A percentile compares a stretch with the other conserved stretches of the same genome.
Evolutionary conservation across 2,113 vertebrate genomes (phyloP).

Genomic region (Donacobius atricapilla): DNA sequence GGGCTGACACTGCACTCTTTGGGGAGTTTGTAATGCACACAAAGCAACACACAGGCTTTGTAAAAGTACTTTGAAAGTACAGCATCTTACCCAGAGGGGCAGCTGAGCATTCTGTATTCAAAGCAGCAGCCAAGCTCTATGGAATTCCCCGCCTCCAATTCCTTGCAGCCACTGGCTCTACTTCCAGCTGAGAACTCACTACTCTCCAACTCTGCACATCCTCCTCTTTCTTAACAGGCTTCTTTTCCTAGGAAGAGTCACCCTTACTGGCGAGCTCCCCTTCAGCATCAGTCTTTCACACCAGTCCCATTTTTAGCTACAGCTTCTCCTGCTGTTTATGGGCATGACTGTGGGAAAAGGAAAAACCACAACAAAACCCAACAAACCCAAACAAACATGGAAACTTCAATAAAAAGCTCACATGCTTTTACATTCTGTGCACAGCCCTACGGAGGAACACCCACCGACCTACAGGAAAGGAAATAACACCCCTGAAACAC

Average conservation of each 20-base stretch:
- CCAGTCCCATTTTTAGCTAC: background rate
- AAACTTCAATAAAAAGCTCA: background rate
- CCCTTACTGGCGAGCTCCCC: accelerated
- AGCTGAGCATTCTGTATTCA: background rate
- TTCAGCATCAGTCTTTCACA: background rate
- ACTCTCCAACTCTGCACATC: background rate
- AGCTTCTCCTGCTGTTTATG: background rate
- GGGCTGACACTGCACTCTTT: background rate
- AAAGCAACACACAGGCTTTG: background rate
- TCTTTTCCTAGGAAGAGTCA: background rate
- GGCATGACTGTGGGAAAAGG: background rate
- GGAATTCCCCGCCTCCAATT: background rate
- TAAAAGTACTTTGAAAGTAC: background rate
- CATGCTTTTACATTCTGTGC: accelerated
- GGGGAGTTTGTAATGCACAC: background rate
- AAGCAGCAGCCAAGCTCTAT: background rate
- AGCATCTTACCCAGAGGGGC: background rate
- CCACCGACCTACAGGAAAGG: background rate
- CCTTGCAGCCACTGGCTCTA: background rate
- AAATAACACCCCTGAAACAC: background rate
- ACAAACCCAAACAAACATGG: background rate
- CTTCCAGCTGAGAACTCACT: background rate
- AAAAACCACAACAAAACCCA: background rate
- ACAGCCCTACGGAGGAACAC: accelerated
- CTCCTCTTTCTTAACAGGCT: background rate